A percentile compares a stretch with the other conserved stretches of the same genome.
Evolutionary conservation across 1,140 invertebrate species (phyloP).

Genomic region (Drosophila nannoptera): DNA sequence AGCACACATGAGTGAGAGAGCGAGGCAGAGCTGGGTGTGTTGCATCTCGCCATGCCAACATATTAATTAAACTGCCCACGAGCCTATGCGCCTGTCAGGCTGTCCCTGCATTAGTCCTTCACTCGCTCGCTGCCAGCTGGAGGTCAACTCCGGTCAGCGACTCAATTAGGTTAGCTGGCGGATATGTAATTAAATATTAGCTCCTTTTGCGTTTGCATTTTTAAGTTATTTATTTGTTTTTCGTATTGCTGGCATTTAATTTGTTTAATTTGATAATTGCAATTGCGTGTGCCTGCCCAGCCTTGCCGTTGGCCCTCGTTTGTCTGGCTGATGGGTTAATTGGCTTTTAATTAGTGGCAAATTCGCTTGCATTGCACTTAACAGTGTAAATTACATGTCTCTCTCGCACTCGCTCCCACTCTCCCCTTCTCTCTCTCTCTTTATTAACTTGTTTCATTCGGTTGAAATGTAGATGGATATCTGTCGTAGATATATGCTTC

Average conservation of each 20-base stretch:
- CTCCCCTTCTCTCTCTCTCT: no score
- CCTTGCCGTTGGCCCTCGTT: slow-evolving; percentile 24
- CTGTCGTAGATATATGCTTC: no score
- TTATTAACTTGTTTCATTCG: no score
- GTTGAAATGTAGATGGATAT: no score
- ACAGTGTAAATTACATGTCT: background rate
- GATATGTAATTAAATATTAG: slow-evolving; percentile 22
- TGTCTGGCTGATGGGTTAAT: slow-evolving; percentile 61
- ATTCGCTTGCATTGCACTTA: slow-evolving; percentile 33
- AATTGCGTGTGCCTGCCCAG: slow-evolving; percentile 45
- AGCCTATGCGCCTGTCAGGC: slow-evolving; percentile 69
- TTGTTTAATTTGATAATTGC: slow-evolving; percentile 76
- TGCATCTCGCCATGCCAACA: slow-evolving; percentile 54
- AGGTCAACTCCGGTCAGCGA: slow-evolving; percentile 59
- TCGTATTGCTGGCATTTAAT: slow-evolving; percentile 60
- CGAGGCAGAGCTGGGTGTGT: slow-evolving; percentile 29
- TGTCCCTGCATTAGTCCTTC: slow-evolving; percentile 36
- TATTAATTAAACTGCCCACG: slow-evolving; percentile 68
- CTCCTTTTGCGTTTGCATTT: slow-evolving; percentile 48
- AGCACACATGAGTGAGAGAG: no score
- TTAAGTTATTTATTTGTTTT: slow-evolving; percentile 57
- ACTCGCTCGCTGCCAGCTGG: slow-evolving; percentile 35
- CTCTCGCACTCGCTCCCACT: no score
- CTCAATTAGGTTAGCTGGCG: slow-evolving; percentile 61
- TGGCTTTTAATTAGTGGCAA: slow-evolving; percentile 69